Conservation (phyloP, 2,888 invertebrate genomes). For the Zygothrica quintamaculata region DNA sequence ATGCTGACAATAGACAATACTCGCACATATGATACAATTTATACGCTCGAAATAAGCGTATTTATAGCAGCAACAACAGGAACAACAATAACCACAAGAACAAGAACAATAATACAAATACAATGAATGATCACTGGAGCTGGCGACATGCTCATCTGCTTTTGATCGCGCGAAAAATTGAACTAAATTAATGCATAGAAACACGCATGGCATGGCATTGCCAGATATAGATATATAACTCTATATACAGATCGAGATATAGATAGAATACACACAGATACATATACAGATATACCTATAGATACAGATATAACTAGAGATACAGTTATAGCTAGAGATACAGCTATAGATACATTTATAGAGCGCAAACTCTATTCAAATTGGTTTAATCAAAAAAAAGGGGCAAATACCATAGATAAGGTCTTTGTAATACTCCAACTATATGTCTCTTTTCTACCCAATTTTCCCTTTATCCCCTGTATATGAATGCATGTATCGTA, state of each 20-base stretch:
- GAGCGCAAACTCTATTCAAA: too few species aligned
- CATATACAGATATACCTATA: neutral
- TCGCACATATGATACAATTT: slow-evolving; percentile 55
- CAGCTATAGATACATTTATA: slow-evolving; percentile 4
- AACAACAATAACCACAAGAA: slow-evolving; percentile 17
- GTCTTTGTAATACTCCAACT: too few species aligned
- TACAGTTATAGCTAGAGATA: neutral
- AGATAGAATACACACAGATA: too few species aligned
- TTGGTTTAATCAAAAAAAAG: too few species aligned
- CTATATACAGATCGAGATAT: slow-evolving; percentile 19
- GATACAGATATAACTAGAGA: slow-evolving; percentile 9
- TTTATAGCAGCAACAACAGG: slow-evolving; percentile 31
- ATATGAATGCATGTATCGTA: slow-evolving; percentile 59
- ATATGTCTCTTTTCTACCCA: too few species aligned
- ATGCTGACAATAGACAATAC: too few species aligned
- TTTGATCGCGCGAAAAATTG: slow-evolving; percentile 78
- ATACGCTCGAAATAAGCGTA: slow-evolving; percentile 37
- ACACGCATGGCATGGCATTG: slow-evolving; percentile 67
- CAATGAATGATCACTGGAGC: slow-evolving; percentile 40
- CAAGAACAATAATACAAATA: slow-evolving; percentile 32
- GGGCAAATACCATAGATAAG: too few species aligned
- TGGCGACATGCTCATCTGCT: slow-evolving; percentile 76
- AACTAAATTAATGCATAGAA: slow-evolving; percentile 76
- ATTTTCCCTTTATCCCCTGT: neutral
- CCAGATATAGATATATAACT: slow-evolving; percentile 21